Percentiles rank a stretch among this genome's conserved stretches.
These are phyloP conservation scores for Stegostoma tigrinum DNA, from an alignment of 2,113 vertebrate species.

Conservation along the genomic window DNA sequence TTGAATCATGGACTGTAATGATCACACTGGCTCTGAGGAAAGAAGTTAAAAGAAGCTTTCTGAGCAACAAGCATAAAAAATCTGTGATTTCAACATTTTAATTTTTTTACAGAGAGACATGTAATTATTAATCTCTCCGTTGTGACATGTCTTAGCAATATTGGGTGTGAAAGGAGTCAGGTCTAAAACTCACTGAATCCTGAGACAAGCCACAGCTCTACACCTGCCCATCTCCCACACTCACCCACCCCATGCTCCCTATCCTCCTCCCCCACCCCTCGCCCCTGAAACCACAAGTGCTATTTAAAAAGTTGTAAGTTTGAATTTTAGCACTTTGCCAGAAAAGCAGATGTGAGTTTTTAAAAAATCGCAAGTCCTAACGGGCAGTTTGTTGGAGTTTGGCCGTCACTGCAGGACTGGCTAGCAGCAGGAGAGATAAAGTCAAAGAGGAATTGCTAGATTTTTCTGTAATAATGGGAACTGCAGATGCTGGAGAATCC, in stretches of 20 bases:
- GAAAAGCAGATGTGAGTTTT: not conserved
- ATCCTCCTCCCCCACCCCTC: not conserved
- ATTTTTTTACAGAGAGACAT: not conserved
- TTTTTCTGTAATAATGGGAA: too few species aligned
- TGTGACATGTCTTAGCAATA: not conserved
- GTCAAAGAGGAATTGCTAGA: not conserved
- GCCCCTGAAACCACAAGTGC: not conserved
- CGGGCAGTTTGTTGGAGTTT: not conserved
- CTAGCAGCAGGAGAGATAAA: not conserved
- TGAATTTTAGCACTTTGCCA: not conserved
- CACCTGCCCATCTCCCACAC: not conserved
- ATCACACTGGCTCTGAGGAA: not conserved
- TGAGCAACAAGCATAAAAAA: not conserved
- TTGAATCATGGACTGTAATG: conserved; percentile 26
- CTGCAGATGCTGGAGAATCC: too few species aligned
- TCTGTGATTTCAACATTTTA: not conserved
- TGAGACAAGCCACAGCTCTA: not conserved
- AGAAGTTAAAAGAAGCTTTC: not conserved
- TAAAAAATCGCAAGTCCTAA: not conserved
- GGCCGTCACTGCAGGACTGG: not conserved
- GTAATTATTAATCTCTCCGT: not conserved
- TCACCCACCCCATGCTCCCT: not conserved
- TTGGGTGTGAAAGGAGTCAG: not conserved
- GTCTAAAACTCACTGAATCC: not conserved
- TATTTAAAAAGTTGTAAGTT: not conserved